Percentiles rank a stretch among this genome's conserved stretches.
phyloP scores from a whole-genome alignment of 2,797 vertebrate species.

The Paguma larvata region DNA sequence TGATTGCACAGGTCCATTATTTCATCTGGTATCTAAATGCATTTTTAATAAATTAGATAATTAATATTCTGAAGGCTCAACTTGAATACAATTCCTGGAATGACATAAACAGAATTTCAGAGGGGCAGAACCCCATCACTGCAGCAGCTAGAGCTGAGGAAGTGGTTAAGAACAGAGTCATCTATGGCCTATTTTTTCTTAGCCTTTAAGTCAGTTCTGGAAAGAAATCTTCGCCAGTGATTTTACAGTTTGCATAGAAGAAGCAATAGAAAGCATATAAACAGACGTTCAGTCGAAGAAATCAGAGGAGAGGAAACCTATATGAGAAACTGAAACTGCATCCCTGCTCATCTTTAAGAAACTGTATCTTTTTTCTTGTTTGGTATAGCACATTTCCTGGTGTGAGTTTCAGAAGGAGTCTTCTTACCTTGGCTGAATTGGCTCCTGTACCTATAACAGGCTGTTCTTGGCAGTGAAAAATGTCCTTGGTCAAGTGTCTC shows the following conservation, averaged over 20 bases:
- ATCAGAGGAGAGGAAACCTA: neutral
- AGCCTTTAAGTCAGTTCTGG: neutral
- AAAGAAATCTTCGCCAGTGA: neutral
- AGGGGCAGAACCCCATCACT: neutral
- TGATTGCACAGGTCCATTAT: neutral
- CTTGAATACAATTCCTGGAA: neutral
- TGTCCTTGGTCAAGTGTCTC: neutral
- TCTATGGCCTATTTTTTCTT: neutral
- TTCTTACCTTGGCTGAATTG: neutral
- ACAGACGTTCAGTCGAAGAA: neutral
- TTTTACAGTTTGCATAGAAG: neutral
- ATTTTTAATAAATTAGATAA: neutral
- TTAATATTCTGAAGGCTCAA: neutral
- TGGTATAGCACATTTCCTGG: neutral
- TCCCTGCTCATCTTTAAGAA: neutral
- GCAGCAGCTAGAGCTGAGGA: neutral
- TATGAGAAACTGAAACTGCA: neutral
- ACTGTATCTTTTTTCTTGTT: neutral
- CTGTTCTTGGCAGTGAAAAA: neutral
- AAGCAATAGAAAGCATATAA: neutral
- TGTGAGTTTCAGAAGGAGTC: neutral
- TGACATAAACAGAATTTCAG: neutral
- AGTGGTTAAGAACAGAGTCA: neutral
- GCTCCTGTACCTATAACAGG: neutral
- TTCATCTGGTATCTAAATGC: neutral